These are phyloP conservation scores for Diadegma fenestrale DNA, from an alignment of 2,888 invertebrate species.

Conservation along the genomic window DNA sequence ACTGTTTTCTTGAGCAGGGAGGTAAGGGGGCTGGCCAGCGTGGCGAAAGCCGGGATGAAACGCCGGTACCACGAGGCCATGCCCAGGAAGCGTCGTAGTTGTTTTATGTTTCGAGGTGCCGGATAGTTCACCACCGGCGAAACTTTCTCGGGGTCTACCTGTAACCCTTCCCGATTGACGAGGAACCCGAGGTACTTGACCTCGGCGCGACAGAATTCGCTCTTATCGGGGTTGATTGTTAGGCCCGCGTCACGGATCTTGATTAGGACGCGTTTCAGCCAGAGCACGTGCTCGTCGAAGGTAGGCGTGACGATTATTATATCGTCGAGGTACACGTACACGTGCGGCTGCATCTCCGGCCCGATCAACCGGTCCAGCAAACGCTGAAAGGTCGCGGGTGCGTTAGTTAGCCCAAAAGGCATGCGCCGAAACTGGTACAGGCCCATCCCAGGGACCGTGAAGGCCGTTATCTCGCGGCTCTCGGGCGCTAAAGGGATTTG, in stretches of 20 bases:
- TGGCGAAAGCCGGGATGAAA: slow-evolving; percentile 38
- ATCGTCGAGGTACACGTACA: slow-evolving; percentile 67
- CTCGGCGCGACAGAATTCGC: slow-evolving; percentile 27
- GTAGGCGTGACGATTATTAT: slow-evolving; percentile 61
- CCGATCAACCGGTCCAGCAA: slow-evolving; percentile 74
- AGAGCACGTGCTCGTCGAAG: slow-evolving; percentile 56
- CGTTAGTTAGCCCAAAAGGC: slow-evolving; percentile 75
- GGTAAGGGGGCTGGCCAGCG: not conserved
- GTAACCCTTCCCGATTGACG: not conserved
- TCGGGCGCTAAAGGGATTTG: slow-evolving; percentile 67
- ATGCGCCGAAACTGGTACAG: slow-evolving; percentile 76
- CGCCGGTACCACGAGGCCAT: slow-evolving; percentile 50
- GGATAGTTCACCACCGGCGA: slow-evolving; percentile 11
- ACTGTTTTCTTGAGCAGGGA: slow-evolving; percentile 20
- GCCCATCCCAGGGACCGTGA: slow-evolving; percentile 73
- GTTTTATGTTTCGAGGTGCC: slow-evolving; percentile 17
- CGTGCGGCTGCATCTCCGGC: slow-evolving; percentile 55
- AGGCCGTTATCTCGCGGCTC: slow-evolving; percentile 74
- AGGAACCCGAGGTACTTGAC: slow-evolving; percentile 38
- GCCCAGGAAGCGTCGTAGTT: slow-evolving; percentile 24
- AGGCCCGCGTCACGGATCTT: slow-evolving; percentile 74
- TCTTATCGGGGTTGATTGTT: slow-evolving; percentile 30
- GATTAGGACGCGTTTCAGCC: slow-evolving; percentile 66
- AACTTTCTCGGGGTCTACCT: slow-evolving; percentile 37
- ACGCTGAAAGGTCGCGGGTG: slow-evolving; percentile 76